Conservation (phyloP, 2,888 invertebrate genomes). For the Urechis unicinctus region DNA sequence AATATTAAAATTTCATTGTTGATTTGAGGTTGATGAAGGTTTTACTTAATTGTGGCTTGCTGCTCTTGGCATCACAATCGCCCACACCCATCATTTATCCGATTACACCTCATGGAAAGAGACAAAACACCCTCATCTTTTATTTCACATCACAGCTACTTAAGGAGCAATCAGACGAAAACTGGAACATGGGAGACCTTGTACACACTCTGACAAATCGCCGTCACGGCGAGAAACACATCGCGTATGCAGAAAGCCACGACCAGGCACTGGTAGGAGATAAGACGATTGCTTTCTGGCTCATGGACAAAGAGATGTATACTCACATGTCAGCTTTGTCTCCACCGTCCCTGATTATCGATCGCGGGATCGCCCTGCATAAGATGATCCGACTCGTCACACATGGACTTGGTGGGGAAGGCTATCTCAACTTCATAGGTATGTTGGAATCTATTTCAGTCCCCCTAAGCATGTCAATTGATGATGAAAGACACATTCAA, state of each 20-base stretch:
- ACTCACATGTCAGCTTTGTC: constrained; percentile 77
- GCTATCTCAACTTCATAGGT: constrained; percentile 98
- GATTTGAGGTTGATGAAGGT: no score
- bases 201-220: constrained; percentile 89
- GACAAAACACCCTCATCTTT: not conserved
- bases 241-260: constrained; percentile 89
- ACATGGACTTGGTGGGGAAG: constrained; percentile 90
- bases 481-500: no score
- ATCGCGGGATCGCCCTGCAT: constrained; percentile 90
- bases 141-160: constrained; percentile 32
- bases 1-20: no score
- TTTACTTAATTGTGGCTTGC: no score
- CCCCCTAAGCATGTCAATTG: no score
- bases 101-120: no score
- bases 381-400: constrained; percentile 95
- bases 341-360: constrained; percentile 59
- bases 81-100: not conserved
- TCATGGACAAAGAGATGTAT: constrained; percentile 99
- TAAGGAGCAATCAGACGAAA: constrained; percentile 67
- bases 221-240: constrained; percentile 91
- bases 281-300: constrained; percentile 98
- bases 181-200: constrained; percentile 88
- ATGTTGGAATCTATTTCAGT: no score
- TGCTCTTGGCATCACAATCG: not conserved
- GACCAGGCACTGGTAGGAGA: constrained; percentile 63